Conservation (phyloP, 1,140 invertebrate species). For the Stenopsyche tienmushanensis region DNA sequence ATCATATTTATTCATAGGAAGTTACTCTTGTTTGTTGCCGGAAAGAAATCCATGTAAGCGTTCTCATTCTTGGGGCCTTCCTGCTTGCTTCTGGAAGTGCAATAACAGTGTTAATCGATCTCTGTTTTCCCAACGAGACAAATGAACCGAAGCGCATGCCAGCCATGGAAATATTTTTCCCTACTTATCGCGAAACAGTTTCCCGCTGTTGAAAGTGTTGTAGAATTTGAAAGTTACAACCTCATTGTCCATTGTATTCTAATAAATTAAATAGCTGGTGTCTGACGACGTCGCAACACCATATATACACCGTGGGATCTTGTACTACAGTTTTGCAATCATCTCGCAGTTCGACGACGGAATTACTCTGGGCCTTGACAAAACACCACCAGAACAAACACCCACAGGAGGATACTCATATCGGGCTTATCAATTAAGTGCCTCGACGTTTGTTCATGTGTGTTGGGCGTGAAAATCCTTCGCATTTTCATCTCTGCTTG, state of each 20-base stretch:
- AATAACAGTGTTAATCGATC: no score
- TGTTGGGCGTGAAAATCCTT: no score
- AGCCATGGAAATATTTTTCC: background rate
- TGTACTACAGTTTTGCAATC: conserved; percentile 18
- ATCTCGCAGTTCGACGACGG: conserved; percentile 1
- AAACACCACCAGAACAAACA: no score
- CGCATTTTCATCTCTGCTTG: no score
- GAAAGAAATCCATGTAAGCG: no score
- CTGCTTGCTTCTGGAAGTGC: no score
- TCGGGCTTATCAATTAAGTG: no score
- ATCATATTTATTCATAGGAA: no score
- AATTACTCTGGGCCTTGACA: conserved; percentile 9
- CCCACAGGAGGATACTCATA: no score
- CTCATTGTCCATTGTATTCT: conserved; percentile 21
- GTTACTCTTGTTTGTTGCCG: no score
- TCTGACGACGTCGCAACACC: conserved; percentile 2
- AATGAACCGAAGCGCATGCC: background rate
- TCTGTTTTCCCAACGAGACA: background rate
- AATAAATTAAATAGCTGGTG: conserved; percentile 1
- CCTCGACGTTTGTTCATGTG: no score
- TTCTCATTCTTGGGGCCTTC: no score
- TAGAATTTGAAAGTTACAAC: conserved; percentile 23
- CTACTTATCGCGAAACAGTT: background rate
- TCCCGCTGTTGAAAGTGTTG: conserved; percentile 13
- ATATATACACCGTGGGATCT: conserved; percentile 5